Evolutionary conservation across 2,888 invertebrate species (phyloP).

Genomic region (Lasiommata megera): DNA sequence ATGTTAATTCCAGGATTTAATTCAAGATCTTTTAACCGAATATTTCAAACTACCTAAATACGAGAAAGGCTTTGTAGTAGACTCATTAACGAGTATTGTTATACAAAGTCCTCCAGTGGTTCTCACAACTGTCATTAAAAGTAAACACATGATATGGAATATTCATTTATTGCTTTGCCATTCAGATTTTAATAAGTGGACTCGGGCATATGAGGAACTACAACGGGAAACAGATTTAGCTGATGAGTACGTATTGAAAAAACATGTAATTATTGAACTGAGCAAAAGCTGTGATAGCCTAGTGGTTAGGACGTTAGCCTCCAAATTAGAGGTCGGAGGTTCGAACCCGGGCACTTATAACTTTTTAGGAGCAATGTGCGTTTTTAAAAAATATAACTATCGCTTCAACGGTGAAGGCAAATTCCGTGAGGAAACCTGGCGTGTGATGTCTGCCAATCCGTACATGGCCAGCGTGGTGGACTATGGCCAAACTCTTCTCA

Average conservation of each 20-base stretch:
- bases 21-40: constrained; percentile 58
- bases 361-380: no score
- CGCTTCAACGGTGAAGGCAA: no score
- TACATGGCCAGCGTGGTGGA: no score
- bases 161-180: constrained; percentile 66
- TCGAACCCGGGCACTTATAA: no score
- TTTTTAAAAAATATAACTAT: no score
- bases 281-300: no score
- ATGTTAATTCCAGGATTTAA: constrained; percentile 53
- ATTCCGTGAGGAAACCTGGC: no score
- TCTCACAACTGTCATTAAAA: constrained; percentile 58
- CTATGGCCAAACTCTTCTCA: no score
- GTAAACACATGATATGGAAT: constrained; percentile 57
- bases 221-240: constrained; percentile 52
- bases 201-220: constrained; percentile 55
- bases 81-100: constrained; percentile 59
- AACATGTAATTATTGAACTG: not conserved
- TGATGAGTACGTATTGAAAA: constrained; percentile 49
- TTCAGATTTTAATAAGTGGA: constrained; percentile 65
- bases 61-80: constrained; percentile 62
- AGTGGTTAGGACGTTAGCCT: no score
- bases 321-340: no score
- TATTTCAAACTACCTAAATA: constrained; percentile 55
- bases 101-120: constrained; percentile 54
- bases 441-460: no score